Evolutionary conservation across 2,113 vertebrate species (phyloP), one percentile per base, ranked within the genome.

Genomic region (Entelurus aequoreus): DNA sequence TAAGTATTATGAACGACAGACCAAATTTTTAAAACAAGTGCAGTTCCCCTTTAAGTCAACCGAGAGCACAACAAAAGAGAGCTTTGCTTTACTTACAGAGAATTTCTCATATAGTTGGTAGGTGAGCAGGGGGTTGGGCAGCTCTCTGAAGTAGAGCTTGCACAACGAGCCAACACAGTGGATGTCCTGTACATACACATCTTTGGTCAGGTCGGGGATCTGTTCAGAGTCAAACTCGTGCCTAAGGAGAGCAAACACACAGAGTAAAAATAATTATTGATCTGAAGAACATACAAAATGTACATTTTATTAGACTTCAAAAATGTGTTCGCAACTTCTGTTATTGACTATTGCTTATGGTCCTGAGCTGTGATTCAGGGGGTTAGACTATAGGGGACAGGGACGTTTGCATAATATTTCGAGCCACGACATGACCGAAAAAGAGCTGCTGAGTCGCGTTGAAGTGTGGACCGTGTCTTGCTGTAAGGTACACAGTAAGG

Each of bases 21-120:
- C 4, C 1, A 3, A 1, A 28, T 28, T 28, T 3, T 28, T 3
- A 28, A 28, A 28, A 28, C 28, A 28, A 28, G 28, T 46, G 2
- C 28, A 3, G 10, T 53, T 28, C 28, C 51, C 51, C 19, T n/a
- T 35, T 3, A 28, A 47, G 9, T 48, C 21, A 59, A 46, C n/a
- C 16, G 6, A 6, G 35, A 56, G 35, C 36, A 57, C 15, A 6
- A 46, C 12, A 4, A 1, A 14, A 37, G 5, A 14, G 28, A 35
- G 9, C 1, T 52, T 8, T 48, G 84, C 96, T 94, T 83, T 98
- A 85, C 96, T 95, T 83, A 99, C 97, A 1, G 96, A 98, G 88
- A 99, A 99, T 71, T 99, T 98, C 87, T 99, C 96, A 2, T 99
- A 99, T 48, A 99, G 93, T 65, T 98, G 96, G 66, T 98, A 98